Percentiles rank a stretch among this genome's conserved stretches.
These are phyloP conservation scores for Trinectes maculatus DNA, from an alignment of 2,113 vertebrate species.

Conservation along the genomic window DNA sequence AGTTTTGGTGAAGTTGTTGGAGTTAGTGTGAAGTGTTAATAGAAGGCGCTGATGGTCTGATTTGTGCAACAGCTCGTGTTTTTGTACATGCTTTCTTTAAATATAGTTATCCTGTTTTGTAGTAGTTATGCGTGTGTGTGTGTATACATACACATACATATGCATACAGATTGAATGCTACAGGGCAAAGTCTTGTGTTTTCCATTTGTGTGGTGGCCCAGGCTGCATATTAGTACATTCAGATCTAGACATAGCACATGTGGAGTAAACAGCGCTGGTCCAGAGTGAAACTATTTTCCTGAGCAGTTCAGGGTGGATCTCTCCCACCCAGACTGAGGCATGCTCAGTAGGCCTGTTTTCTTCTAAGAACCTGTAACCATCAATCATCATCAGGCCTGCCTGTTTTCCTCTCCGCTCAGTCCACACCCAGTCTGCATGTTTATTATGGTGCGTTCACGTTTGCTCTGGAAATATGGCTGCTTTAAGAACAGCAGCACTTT, in stretches of 20 bases:
- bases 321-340: constrained; percentile 60
- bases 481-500: background rate
- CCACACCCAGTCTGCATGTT: constrained; percentile 81
- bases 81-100: background rate
- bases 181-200: constrained; percentile 18
- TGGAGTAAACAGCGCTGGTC: constrained; percentile 50
- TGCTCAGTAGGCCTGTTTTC: constrained; percentile 82
- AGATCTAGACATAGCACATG: constrained; percentile 13
- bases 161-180: constrained; percentile 24
- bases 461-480: background rate
- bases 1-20: background rate
- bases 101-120: background rate
- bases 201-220: background rate
- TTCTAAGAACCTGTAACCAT: constrained; percentile 83
- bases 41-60: background rate
- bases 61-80: constrained; percentile 5
- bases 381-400: constrained; percentile 73
- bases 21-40: background rate
- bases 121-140: no score
- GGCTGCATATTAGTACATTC: constrained; percentile 17
- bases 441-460: constrained; percentile 65
- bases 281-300: constrained; percentile 46
- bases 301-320: constrained; percentile 34
- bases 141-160: no score
- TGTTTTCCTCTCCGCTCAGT: constrained; percentile 62